Percentiles rank a stretch among this genome's conserved stretches.
Evolutionary conservation across 2,113 vertebrate genomes (phyloP).

Genomic region (Tachysurus fulvidraco): DNA sequence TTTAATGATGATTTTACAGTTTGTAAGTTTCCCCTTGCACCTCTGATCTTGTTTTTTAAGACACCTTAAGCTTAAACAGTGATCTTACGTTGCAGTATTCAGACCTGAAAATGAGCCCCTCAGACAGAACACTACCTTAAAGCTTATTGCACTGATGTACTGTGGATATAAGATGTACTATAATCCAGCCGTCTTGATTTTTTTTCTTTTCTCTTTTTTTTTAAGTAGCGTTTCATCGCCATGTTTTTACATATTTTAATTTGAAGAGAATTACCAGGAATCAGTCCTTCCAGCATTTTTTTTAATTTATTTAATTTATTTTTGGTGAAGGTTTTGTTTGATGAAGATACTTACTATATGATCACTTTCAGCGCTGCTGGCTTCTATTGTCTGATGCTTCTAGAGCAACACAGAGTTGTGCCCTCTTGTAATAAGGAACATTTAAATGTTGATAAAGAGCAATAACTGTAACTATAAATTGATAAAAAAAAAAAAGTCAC

Average conservation of each 20-base stretch:
- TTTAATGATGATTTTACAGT: conserved; percentile 44
- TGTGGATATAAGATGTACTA: too few species aligned
- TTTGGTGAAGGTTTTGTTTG: not conserved
- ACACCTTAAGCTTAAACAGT: conserved; percentile 11
- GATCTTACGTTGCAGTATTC: not conserved
- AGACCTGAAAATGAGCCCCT: not conserved
- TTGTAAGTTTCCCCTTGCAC: conserved; percentile 29
- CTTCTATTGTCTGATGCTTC: not conserved
- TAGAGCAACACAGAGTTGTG: not conserved
- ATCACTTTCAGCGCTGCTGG: not conserved
- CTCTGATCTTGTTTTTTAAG: conserved; percentile 15
- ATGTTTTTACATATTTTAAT: too few species aligned
- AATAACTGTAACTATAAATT: not conserved
- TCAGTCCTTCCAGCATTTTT: too few species aligned
- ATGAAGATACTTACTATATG: not conserved
- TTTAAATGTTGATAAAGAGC: not conserved
- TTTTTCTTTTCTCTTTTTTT: too few species aligned
- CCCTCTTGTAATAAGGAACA: not conserved
- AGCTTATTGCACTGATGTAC: not conserved
- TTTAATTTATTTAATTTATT: too few species aligned
- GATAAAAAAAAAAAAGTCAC: not conserved
- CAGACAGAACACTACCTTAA: not conserved
- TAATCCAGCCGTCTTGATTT: too few species aligned
- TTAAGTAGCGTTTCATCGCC: not conserved
- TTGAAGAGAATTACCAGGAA: too few species aligned